Percentiles rank a stretch among this genome's conserved stretches.
These are phyloP conservation scores for Typhlichthys subterraneus DNA, from an alignment of 2,797 vertebrate species.

Conservation along the genomic window DNA sequence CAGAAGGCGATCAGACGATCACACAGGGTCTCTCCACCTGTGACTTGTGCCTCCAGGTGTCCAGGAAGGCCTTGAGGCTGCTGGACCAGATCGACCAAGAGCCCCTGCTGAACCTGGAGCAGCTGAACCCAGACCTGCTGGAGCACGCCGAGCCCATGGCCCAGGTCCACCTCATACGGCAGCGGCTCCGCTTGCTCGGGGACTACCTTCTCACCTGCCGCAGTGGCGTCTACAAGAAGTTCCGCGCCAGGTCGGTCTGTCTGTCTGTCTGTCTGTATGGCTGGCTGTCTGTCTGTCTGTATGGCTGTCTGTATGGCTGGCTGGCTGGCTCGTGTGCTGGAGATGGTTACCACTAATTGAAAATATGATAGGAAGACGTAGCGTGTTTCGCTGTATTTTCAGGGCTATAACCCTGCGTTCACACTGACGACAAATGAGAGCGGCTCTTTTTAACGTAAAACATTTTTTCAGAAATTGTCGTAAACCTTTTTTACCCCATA, in stretches of 20 bases:
- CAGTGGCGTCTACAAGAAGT: constrained; percentile 84
- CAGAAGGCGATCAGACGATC: background rate
- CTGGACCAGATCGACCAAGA: constrained; percentile 83
- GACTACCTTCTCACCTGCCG: constrained; percentile 92
- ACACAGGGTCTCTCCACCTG: background rate
- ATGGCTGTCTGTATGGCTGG: constrained; percentile 36
- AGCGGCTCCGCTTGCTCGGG: constrained; percentile 87
- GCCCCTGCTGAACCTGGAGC: constrained; percentile 87
- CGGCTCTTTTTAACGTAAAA: too few relatives aligned
- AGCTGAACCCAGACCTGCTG: constrained; percentile 85
- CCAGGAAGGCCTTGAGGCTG: constrained; percentile 82
- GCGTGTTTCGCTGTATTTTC: too few relatives aligned
- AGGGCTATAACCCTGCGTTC: too few relatives aligned
- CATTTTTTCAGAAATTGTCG: too few relatives aligned
- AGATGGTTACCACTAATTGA: too few relatives aligned
- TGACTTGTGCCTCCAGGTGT: constrained; percentile 77
- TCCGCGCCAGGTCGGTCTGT: constrained; percentile 63
- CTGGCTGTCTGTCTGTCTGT: too few relatives aligned
- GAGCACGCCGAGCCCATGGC: constrained; percentile 84
- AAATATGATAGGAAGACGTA: too few relatives aligned
- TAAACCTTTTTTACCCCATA: too few relatives aligned
- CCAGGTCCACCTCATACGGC: constrained; percentile 74
- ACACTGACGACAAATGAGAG: too few relatives aligned
- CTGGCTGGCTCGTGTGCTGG: too few relatives aligned
- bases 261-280: constrained; percentile 34